phyloP scores from a whole-genome alignment of 1,140 invertebrate species.

The Pogonognathellus flavescens region DNA sequence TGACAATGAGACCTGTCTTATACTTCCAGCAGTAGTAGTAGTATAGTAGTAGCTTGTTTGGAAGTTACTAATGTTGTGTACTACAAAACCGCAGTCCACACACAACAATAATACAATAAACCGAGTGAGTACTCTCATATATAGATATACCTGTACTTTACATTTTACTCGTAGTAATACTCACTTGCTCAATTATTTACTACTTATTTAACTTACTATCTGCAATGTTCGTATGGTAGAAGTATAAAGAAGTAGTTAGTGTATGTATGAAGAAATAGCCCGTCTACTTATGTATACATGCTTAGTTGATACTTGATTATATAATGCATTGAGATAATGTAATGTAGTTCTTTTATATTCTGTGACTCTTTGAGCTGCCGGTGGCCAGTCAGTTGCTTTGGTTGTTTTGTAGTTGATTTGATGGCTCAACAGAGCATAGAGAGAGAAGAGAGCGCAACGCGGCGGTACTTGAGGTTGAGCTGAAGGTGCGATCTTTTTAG shows the following conservation, averaged over 20 bases:
- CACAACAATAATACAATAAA: background rate
- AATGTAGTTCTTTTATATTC: constrained; percentile 49
- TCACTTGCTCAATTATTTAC: constrained; percentile 3
- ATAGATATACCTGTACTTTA: no score
- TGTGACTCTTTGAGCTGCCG: constrained; percentile 44
- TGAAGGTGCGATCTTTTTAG: constrained; percentile 59
- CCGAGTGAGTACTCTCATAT: no score
- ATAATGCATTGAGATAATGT: constrained; percentile 33
- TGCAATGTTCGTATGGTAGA: background rate
- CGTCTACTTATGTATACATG: background rate
- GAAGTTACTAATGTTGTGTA: background rate
- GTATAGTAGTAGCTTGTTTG: background rate
- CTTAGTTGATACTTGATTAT: constrained; percentile 16
- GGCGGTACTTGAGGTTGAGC: constrained; percentile 57
- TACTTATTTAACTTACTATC: background rate
- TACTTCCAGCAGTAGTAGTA: background rate
- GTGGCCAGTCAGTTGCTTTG: constrained; percentile 47
- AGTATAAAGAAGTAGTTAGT: background rate
- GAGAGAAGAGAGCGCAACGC: constrained; percentile 42
- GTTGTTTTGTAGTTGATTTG: constrained; percentile 32
- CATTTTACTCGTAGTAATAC: background rate
- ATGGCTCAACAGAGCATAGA: constrained; percentile 49
- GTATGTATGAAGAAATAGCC: background rate
- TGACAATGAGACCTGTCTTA: constrained; percentile 43
- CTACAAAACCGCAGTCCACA: no score